Evolutionary conservation across 1,140 invertebrate genomes (phyloP), one percentile per base, ranked within the genome.

Genomic region (Pseudomyrmex pallidus): DNA sequence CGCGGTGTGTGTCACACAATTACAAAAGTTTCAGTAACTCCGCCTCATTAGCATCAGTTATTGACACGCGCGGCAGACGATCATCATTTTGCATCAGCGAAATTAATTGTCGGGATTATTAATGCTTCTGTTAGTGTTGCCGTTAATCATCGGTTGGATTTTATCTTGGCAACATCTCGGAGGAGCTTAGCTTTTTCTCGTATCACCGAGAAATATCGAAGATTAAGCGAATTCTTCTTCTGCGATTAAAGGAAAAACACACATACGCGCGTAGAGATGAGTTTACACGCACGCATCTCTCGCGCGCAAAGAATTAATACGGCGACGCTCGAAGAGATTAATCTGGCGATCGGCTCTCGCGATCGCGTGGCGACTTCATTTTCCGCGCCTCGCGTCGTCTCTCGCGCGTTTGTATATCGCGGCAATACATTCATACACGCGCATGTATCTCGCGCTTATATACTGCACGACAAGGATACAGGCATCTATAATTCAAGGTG

Each of bases 401-500:
- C 10, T 17, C 17, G 22, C 57, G 72, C 35, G 70, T 67, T 67
- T 57, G 66, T 70, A 35, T 35, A 35, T 50, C 46, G 66, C 76
- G 17, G 54, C n/a, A n/a, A 72, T 80, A 35, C 35, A 70, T 80
- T 70, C 70, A 87, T 90, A 74, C 68, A 68, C 50, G 25, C 67
- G 59, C 62, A 12, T 80, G 52, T 59, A 61, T 74, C 62, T 78
- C 48, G 22, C 62, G 57, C 83, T 22, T 63, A 73, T 66, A 82
- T 44, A 48, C 44, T 59, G 74, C 50, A 44, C 50, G 80, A 83
- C 86, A 78, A 89, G 88, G 87, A 90, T 91, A 35, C 35, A 90
- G 86, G 86, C 89, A 92, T 92, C 90, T 92, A 91, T 89, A 90
- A 93, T 93, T 92, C 91, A 93, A 92, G 90, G 91, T 88, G 91